Percentiles rank a stretch among this genome's conserved stretches.
Evolutionary conservation across 2,888 invertebrate genomes (phyloP).

Genomic region (Noctua fimbriata): DNA sequence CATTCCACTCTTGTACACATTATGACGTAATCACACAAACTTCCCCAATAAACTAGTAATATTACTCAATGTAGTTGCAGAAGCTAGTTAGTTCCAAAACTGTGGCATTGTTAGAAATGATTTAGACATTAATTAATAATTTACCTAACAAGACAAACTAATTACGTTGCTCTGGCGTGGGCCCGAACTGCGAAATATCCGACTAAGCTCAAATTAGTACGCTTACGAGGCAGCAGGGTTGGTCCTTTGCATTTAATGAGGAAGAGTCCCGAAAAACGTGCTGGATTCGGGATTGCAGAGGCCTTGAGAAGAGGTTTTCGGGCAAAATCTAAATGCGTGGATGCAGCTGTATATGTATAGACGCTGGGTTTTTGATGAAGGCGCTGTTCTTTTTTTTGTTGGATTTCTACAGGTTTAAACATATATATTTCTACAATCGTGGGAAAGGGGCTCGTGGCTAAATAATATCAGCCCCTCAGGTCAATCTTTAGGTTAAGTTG

Average conservation of each 20-base stretch:
- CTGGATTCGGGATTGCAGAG: background rate
- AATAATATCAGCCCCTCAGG: no score
- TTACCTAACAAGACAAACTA: slow-evolving; percentile 67
- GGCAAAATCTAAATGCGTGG: background rate
- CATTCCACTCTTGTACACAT: background rate
- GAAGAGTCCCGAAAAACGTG: slow-evolving; percentile 10
- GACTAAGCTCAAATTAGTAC: slow-evolving; percentile 62
- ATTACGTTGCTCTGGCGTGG: slow-evolving; percentile 56
- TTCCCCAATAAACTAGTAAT: slow-evolving; percentile 8
- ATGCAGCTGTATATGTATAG: background rate
- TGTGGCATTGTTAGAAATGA: slow-evolving; percentile 51
- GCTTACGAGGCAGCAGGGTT: slow-evolving; percentile 40
- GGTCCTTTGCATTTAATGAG: slow-evolving; percentile 21
- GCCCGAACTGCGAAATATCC: slow-evolving; percentile 56
- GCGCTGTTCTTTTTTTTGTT: no score
- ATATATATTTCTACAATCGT: no score
- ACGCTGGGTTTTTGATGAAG: no score
- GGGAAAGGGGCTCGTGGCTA: no score
- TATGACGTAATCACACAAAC: slow-evolving; percentile 24
- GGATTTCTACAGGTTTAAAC: no score
- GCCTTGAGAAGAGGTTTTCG: background rate
- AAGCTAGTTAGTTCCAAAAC: slow-evolving; percentile 37
- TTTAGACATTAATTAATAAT: slow-evolving; percentile 67
- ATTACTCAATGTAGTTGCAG: slow-evolving; percentile 41
- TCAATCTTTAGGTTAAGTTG: background rate